phyloP scores from a whole-genome alignment of 1,140 invertebrate genomes.

The Mizuhopecten yessoensis region DNA sequence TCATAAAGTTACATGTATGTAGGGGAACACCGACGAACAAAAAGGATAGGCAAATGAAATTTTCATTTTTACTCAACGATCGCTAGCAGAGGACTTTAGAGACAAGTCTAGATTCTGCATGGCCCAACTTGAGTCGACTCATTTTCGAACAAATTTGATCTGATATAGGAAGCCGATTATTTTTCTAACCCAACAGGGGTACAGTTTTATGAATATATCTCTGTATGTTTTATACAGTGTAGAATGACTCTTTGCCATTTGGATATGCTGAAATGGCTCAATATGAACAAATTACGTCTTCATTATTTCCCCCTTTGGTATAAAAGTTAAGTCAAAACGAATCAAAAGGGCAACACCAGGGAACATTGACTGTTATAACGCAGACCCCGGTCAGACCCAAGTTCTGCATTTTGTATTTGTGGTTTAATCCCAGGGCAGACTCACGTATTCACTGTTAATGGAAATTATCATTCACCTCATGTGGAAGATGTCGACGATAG shows the following conservation, averaged over 20 bases:
- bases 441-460: not conserved
- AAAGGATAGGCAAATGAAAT: too few relatives aligned
- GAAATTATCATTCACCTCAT: not conserved
- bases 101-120: too few relatives aligned
- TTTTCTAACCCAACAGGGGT: too few relatives aligned
- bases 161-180: too few relatives aligned
- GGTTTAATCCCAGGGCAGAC: not conserved
- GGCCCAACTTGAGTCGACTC: too few relatives aligned
- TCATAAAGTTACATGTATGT: too few relatives aligned
- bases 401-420: conserved; percentile 11
- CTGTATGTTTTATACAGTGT: too few relatives aligned
- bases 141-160: too few relatives aligned
- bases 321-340: not conserved
- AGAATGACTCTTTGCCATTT: conserved; percentile 13
- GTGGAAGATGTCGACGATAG: conserved; percentile 9
- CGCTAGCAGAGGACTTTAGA: too few relatives aligned
- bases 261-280: not conserved
- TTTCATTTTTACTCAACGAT: too few relatives aligned
- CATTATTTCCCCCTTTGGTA: not conserved
- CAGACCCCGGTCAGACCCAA: not conserved
- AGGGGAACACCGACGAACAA: too few relatives aligned
- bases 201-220: too few relatives aligned
- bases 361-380: not conserved
- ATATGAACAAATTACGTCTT: conserved; percentile 3
- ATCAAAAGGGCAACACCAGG: not conserved